Percentiles rank a stretch among this genome's conserved stretches.
Evolutionary conservation across 2,113 vertebrate species (phyloP).

Genomic region (Istiophorus platypterus): DNA sequence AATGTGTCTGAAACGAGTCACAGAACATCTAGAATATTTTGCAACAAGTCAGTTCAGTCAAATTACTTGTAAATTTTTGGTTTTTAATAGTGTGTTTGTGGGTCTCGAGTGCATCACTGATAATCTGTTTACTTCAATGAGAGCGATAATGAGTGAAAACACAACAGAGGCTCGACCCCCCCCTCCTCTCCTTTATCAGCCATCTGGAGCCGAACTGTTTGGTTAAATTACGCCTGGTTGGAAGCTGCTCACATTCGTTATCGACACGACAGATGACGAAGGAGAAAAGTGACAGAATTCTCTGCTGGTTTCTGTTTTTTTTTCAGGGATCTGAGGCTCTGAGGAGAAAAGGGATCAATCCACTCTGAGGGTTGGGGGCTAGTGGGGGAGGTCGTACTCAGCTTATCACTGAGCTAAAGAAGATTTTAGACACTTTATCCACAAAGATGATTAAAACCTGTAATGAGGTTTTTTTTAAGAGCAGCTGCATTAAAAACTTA

Average conservation of each 20-base stretch:
- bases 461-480: constrained; percentile 9
- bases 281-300: constrained; percentile 9
- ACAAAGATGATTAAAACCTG: neutral
- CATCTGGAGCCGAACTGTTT: constrained; percentile 35
- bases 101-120: too few species aligned
- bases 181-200: neutral
- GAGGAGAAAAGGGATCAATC: neutral
- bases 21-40: too few species aligned
- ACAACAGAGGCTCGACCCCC: neutral
- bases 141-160: neutral
- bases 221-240: neutral
- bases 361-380: neutral
- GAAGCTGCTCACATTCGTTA: constrained; percentile 27
- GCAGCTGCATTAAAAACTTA: neutral
- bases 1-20: too few species aligned
- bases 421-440: neutral
- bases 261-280: constrained; percentile 21
- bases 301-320: constrained; percentile 11
- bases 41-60: too few species aligned
- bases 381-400: too few species aligned
- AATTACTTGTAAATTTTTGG: too few species aligned
- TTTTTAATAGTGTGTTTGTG: too few species aligned
- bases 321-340: neutral
- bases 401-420: neutral
- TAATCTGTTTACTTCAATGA: neutral